These are phyloP conservation scores for Etheostoma cragini DNA, from an alignment of 2,113 vertebrate genomes.

Conservation along the genomic window DNA sequence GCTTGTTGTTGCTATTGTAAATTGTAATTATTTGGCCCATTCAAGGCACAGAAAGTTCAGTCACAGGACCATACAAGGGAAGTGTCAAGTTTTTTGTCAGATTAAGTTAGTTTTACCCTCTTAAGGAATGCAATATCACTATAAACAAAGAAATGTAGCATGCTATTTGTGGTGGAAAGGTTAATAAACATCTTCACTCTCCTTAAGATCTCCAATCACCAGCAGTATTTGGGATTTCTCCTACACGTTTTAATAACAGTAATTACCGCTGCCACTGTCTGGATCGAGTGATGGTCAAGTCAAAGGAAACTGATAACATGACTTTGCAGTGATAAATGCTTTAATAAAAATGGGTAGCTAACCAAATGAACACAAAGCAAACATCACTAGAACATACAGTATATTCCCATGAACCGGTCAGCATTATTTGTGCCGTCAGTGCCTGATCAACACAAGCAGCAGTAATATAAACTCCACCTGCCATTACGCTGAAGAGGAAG, in stretches of 20 bases:
- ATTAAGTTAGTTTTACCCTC: neutral
- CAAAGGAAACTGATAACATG: conserved; percentile 31
- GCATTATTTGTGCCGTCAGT: neutral
- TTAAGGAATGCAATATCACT: conserved; percentile 10
- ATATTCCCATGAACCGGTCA: neutral
- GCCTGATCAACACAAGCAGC: conserved; percentile 21
- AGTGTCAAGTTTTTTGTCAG: neutral
- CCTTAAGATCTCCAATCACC: conserved; percentile 24
- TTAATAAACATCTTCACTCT: conserved; percentile 19
- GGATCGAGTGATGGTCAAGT: conserved; percentile 32
- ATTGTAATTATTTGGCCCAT: conserved; percentile 30
- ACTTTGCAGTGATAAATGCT: conserved; percentile 53
- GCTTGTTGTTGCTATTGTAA: neutral
- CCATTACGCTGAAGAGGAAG: conserved; percentile 11
- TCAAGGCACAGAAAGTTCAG: conserved; percentile 6
- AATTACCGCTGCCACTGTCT: conserved; percentile 43
- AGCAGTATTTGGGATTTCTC: conserved; percentile 18
- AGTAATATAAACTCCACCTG: conserved; percentile 39
- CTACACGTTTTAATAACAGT: conserved; percentile 46
- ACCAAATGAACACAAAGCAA: conserved; percentile 24
- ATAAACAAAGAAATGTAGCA: neutral
- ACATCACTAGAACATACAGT: conserved; percentile 5
- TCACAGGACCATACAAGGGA: neutral
- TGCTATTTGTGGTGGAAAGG: neutral
- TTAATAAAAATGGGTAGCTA: conserved; percentile 63